Percentiles rank a stretch among this genome's conserved stretches.
phyloP scores from a whole-genome alignment of 2,797 vertebrate species.

The Platyrinchus mystaceus region DNA sequence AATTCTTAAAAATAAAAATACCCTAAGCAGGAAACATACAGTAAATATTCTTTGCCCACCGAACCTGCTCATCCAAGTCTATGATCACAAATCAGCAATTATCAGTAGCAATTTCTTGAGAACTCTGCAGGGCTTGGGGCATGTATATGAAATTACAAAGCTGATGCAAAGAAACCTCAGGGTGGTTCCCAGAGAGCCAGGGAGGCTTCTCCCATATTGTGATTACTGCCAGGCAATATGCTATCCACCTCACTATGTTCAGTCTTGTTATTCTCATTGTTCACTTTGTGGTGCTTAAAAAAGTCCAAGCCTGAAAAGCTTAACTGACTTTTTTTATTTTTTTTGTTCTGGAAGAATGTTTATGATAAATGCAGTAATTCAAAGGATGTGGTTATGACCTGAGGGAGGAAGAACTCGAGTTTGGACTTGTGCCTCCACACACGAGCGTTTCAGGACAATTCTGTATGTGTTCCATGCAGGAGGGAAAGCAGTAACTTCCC shows the following conservation, averaged over 20 bases:
- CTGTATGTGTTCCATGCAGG: neutral
- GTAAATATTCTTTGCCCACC: neutral
- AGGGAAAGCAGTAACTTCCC: neutral
- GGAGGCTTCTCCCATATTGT: neutral
- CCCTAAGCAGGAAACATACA: neutral
- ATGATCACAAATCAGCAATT: slow-evolving; percentile 9
- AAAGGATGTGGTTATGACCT: neutral
- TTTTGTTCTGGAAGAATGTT: neutral
- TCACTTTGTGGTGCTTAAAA: neutral
- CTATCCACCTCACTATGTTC: neutral
- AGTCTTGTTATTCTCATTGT: neutral
- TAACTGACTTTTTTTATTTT: neutral
- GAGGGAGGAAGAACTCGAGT: neutral
- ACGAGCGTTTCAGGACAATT: neutral
- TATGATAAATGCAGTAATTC: neutral
- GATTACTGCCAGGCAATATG: neutral
- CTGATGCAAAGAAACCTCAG: neutral
- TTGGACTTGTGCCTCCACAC: neutral
- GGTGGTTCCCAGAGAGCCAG: neutral
- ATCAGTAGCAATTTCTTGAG: neutral
- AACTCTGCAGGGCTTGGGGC: neutral
- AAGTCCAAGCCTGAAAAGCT: neutral
- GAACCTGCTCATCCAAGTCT: neutral
- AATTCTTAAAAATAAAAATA: neutral
- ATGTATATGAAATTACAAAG: neutral